Evolutionary conservation across 2,797 vertebrate species (phyloP), one percentile per base, ranked within the genome.

Genomic region (Eulemur mongoz): DNA sequence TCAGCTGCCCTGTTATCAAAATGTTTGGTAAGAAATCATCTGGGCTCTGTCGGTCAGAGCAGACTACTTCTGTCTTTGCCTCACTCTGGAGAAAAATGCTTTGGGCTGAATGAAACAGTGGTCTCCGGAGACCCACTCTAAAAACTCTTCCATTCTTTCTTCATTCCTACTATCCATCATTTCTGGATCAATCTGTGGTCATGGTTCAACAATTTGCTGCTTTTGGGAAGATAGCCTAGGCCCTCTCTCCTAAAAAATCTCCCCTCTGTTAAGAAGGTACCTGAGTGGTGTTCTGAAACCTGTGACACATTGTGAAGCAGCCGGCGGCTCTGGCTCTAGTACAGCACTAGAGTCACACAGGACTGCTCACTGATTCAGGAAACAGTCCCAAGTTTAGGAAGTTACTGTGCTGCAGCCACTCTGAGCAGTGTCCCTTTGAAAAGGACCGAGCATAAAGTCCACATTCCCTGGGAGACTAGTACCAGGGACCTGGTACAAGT

Each of bases 301-400:
- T 69, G 25, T 32, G 43, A 90, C 75, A 93, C 76, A 59, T 87
- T 85, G 9, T n/a, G 65, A 93, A 90, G 61, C n/a, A 85, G 91
- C 27, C 76, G 25, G 4, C 6, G 15, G 4, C 61, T 90, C 96
- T 91, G 73, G 48, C 30, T 83, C 94, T 45, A 20, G 82, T 43
- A 43, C 30, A 54, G 59, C 25, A 20, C 11, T 25, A 0, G 25
- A 63, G 52, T 69, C 23, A 35, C 63, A 32, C 1, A 15, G 38
- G 78, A 45, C 7, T 11, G 20, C 10, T 69, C 35, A 1, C 63
- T 80, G 61, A 20, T 32, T 69, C 89, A 88, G 76, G 25, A 45
- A 52, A 30, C 35, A 30, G 67, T 18, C n/a, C 30, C 1, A 1
- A 1, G 1, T 15, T 59, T 23, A 27, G 57, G 17, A 50, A 32